Evolutionary conservation across 2,797 vertebrate genomes (phyloP).

Genomic region (Etheostoma perlongum): DNA sequence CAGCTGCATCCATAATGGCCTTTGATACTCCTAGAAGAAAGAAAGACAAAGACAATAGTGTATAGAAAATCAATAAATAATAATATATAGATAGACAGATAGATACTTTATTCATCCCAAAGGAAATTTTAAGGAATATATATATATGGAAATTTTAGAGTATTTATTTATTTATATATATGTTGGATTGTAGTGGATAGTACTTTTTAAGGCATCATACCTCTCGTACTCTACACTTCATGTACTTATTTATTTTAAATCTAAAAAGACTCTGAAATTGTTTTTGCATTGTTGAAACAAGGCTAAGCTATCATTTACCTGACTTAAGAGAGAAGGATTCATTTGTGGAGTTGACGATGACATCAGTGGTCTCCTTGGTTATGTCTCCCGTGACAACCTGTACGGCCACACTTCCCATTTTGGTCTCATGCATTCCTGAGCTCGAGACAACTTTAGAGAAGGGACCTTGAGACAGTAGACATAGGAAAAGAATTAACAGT

Average conservation of each 20-base stretch:
- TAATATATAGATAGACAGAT: no score
- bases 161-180: no score
- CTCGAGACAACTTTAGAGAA: constrained; percentile 74
- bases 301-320: constrained; percentile 77
- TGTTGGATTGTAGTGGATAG: neutral
- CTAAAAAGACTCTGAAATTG: neutral
- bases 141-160: no score
- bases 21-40: constrained; percentile 82
- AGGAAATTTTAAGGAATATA: neutral
- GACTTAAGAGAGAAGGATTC: constrained; percentile 80
- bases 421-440: constrained; percentile 83
- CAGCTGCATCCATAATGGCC: constrained; percentile 83
- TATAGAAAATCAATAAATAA: neutral
- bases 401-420: constrained; percentile 84
- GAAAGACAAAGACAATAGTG: neutral
- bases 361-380: constrained; percentile 88
- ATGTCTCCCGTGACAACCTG: constrained; percentile 89
- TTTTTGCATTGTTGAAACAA: neutral
- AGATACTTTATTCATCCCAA: no score
- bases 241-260: neutral
- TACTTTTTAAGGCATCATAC: neutral
- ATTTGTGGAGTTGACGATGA: constrained; percentile 91
- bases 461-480: constrained; percentile 51
- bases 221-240: neutral
- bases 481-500: constrained; percentile 3